These are phyloP conservation scores for Parelbella ahira DNA, from an alignment of 2,888 invertebrate genomes.

Conservation along the genomic window DNA sequence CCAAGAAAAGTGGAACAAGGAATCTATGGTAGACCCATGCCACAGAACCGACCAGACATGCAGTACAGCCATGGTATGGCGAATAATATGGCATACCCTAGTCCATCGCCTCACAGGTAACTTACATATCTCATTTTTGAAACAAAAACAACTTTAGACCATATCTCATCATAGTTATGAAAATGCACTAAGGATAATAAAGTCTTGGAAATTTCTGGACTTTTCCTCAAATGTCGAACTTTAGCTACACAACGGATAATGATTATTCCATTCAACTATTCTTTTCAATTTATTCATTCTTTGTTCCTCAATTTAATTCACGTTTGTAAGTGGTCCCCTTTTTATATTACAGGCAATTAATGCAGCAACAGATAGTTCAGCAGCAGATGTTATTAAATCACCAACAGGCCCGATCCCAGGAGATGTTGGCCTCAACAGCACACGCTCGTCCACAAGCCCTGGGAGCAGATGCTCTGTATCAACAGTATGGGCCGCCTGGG, in stretches of 20 bases:
- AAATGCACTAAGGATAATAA: no score
- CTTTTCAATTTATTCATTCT: no score
- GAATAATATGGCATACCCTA: constrained; percentile 68
- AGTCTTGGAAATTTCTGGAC: not conserved
- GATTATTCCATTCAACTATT: no score
- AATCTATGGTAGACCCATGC: constrained; percentile 82
- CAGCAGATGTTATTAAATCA: constrained; percentile 69
- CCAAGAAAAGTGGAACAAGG: constrained; percentile 79
- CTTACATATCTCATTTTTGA: no score
- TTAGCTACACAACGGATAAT: no score
- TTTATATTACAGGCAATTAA: constrained; percentile 51
- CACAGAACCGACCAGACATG: constrained; percentile 73
- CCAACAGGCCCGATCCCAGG: constrained; percentile 79
- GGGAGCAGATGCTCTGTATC: constrained; percentile 72
- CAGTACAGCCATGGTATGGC: constrained; percentile 60
- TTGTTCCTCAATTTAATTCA: no score
- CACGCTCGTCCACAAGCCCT: constrained; percentile 57
- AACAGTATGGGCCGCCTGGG: constrained; percentile 71
- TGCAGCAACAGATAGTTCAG: constrained; percentile 73
- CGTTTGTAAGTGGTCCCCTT: no score
- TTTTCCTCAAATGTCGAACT: no score
- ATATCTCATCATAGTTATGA: no score
- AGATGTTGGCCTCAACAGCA: constrained; percentile 69
- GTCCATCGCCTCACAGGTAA: constrained; percentile 73
- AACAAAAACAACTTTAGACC: no score